Evolutionary conservation across 2,113 vertebrate species (phyloP).

Genomic region (Dicaeum eximium): DNA sequence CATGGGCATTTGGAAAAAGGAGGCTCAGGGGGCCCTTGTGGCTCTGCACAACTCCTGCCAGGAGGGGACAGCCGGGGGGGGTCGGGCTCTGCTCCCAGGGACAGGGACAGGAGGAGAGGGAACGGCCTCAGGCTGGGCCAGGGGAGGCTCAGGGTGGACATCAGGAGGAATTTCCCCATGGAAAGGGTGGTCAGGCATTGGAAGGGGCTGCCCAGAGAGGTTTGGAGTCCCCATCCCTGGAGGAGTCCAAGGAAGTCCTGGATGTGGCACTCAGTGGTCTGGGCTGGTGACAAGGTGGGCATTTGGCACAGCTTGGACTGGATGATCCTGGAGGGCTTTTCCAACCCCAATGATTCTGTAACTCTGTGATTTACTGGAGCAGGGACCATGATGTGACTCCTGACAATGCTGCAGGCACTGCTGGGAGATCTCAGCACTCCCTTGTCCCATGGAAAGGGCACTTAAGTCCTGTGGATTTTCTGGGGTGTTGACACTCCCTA

Average conservation of each 20-base stretch:
- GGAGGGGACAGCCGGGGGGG: not conserved
- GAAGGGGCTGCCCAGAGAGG: not conserved
- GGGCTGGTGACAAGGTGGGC: not conserved
- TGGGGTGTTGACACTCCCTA: not conserved
- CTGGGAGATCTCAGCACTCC: not conserved
- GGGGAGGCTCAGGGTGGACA: not conserved
- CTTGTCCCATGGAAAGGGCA: not conserved
- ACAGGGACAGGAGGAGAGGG: not conserved
- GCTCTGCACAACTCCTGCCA: not conserved
- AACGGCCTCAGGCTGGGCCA: not conserved
- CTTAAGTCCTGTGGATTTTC: not conserved
- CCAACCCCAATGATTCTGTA: not conserved
- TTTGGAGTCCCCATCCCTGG: not conserved
- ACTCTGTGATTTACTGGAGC: not conserved
- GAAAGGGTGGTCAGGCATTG: rapidly evolving
- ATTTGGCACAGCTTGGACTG: rapidly evolving
- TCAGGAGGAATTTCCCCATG: not conserved
- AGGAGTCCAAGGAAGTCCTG: rapidly evolving
- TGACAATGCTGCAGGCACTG: not conserved
- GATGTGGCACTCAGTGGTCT: rapidly evolving
- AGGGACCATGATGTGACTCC: too few relatives aligned
- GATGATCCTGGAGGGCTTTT: not conserved
- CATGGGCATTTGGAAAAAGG: not conserved
- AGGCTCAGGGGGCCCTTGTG: not conserved
- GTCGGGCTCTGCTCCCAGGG: not conserved